phyloP scores from a whole-genome alignment of 2,113 vertebrate species.

The Psittacara wagleri region DNA sequence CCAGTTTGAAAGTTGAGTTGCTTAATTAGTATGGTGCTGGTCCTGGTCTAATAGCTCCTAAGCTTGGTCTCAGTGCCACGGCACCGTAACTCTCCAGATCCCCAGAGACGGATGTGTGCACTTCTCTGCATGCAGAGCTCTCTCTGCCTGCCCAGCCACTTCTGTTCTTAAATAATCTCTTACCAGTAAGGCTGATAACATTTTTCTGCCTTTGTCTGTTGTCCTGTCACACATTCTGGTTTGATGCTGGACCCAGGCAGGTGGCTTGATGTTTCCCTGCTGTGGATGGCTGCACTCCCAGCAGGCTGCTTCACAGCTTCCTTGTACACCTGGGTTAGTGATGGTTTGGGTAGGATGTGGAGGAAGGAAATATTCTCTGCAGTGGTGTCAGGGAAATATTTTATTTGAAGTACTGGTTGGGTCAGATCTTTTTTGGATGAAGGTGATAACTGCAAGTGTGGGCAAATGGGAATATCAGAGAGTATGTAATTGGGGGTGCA shows the following conservation, averaged over 20 bases:
- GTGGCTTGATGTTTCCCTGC: background rate
- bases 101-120: background rate
- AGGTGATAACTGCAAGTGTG: background rate
- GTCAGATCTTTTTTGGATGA: background rate
- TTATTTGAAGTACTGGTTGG: background rate
- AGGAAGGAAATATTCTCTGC: background rate
- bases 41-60: background rate
- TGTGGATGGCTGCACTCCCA: background rate
- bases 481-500: background rate
- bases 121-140: background rate
- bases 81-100: background rate
- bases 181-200: background rate
- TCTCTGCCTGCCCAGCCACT: background rate
- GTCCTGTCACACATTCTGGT: background rate
- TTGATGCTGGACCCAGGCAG: background rate
- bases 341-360: background rate
- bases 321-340: background rate
- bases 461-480: background rate
- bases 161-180: background rate
- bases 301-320: background rate
- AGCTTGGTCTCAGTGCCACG: accelerated
- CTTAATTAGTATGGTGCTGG: background rate
- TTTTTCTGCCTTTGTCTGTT: background rate
- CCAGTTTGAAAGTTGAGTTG: background rate
- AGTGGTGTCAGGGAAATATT: background rate